Conservation (phyloP, 2,113 vertebrate genomes). For the Tychaedon coryphoeus region DNA sequence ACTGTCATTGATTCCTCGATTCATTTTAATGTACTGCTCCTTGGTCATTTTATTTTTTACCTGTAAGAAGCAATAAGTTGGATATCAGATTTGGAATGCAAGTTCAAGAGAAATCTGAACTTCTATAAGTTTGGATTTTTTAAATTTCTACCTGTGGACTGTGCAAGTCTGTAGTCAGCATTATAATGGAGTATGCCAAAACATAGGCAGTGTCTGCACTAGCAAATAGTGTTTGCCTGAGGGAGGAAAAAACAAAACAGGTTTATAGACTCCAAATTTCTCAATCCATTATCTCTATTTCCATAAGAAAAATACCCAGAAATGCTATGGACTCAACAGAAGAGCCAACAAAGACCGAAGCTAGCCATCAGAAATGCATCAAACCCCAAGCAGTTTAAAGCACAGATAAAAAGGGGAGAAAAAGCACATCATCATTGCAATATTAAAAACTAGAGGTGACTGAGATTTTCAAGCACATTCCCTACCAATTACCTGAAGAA, state of each 20-base stretch:
- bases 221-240: conserved; percentile 94
- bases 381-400: background rate
- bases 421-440: background rate
- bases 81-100: background rate
- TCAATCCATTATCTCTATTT: background rate
- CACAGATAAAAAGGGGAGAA: background rate
- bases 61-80: conserved; percentile 63
- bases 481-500: background rate
- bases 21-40: conserved; percentile 99
- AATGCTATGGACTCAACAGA: background rate
- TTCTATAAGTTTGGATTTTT: background rate
- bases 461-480: background rate
- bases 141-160: conserved; percentile 87
- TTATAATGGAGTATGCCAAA: conserved; percentile 95
- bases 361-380: background rate
- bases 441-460: background rate
- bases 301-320: background rate
- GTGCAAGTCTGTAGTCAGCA: conserved; percentile 97
- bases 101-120: background rate
- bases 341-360: background rate
- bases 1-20: conserved; percentile 95
- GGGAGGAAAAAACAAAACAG: background rate
- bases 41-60: conserved; percentile 99
- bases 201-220: conserved; percentile 99
- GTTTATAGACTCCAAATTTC: background rate